A percentile compares a stretch with the other conserved stretches of the same genome.
phyloP scores from a whole-genome alignment of 2,888 invertebrate species.

The Melanargia galathea region DNA sequence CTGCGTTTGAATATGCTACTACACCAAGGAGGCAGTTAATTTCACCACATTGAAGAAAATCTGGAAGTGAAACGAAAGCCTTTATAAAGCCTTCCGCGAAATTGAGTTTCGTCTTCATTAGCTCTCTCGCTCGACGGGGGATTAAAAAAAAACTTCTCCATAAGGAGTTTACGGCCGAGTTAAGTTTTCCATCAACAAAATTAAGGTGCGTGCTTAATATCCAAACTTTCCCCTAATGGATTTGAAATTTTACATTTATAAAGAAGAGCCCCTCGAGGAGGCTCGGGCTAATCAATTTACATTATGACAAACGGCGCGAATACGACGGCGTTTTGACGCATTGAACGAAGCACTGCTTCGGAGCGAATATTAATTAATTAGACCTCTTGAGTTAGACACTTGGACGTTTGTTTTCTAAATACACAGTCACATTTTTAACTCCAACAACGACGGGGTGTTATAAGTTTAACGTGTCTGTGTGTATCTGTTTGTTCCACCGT shows the following conservation, averaged over 20 bases:
- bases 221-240: conserved; percentile 76
- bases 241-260: conserved; percentile 77
- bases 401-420: neutral
- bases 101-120: conserved; percentile 77
- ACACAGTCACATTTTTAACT: neutral
- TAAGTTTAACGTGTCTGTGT: too few relatives aligned
- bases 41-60: conserved; percentile 2
- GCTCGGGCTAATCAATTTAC: conserved; percentile 59
- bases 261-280: conserved; percentile 43
- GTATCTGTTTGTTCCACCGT: too few relatives aligned
- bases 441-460: too few relatives aligned
- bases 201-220: conserved; percentile 76
- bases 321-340: conserved; percentile 36
- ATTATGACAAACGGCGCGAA: conserved; percentile 48
- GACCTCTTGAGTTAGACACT: conserved; percentile 3
- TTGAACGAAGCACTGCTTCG: conserved; percentile 36
- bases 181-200: conserved; percentile 78
- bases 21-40: too few relatives aligned
- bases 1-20: too few relatives aligned
- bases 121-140: conserved; percentile 57
- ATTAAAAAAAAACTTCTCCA: conserved; percentile 54
- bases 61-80: conserved; percentile 15
- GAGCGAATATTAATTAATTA: conserved; percentile 41
- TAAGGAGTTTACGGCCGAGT: conserved; percentile 68
- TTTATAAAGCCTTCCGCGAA: conserved; percentile 44